Conservation (phyloP, 2,888 invertebrate genomes). For the Drosophila monieri region DNA sequence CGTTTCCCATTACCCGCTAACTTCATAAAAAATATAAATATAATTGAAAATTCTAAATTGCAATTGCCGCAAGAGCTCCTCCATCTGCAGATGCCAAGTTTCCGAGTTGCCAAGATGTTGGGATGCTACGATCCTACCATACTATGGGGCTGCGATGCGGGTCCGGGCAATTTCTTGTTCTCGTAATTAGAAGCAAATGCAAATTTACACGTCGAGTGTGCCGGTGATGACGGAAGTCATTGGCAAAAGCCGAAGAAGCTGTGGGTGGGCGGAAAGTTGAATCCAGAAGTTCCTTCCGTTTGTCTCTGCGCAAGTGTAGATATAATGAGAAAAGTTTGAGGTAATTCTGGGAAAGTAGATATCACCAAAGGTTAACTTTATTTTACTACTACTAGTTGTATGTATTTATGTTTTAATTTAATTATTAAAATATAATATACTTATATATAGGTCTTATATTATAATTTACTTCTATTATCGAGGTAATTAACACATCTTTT, state of each 20-base stretch:
- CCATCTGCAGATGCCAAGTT: slow-evolving; percentile 53
- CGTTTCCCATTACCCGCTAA: slow-evolving; percentile 11
- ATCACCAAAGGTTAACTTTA: slow-evolving; percentile 11
- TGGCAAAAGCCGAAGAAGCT: slow-evolving; percentile 61
- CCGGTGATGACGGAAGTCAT: slow-evolving; percentile 69
- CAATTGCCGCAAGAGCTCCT: slow-evolving; percentile 60
- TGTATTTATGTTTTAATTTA: not conserved
- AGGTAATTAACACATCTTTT: slow-evolving; percentile 24
- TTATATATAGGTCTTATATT: not conserved
- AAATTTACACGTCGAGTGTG: slow-evolving; percentile 72
- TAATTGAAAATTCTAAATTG: slow-evolving; percentile 76
- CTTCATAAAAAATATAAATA: slow-evolving; percentile 61
- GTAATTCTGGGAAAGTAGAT: slow-evolving; percentile 26
- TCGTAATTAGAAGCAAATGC: slow-evolving; percentile 75
- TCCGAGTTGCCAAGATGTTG: slow-evolving; percentile 38
- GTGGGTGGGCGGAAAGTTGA: slow-evolving; percentile 11
- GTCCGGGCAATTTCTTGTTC: slow-evolving; percentile 24
- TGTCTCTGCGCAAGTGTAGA: slow-evolving; percentile 26
- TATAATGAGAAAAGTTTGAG: slow-evolving; percentile 72
- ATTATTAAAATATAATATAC: not conserved
- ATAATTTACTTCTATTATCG: not conserved
- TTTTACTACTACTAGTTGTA: not conserved
- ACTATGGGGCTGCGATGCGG: slow-evolving; percentile 5
- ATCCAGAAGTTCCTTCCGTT: slow-evolving; percentile 44
- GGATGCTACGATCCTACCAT: slow-evolving; percentile 26